Conservation (phyloP, 2,113 vertebrate species). For the Anolis sagrei region DNA sequence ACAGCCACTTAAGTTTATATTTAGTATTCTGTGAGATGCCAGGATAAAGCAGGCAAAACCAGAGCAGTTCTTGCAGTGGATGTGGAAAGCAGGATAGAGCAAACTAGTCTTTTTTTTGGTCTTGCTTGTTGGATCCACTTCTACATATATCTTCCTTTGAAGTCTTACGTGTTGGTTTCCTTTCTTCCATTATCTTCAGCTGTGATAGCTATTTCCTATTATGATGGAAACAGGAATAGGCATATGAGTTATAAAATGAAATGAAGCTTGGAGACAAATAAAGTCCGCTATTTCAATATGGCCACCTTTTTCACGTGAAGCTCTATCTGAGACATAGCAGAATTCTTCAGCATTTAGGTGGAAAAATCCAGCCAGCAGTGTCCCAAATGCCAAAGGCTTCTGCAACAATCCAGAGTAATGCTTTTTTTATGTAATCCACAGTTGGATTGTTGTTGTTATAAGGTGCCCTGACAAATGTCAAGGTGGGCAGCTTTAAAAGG, state of each 20-base stretch:
- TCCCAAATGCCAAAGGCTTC: neutral
- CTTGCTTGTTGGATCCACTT: neutral
- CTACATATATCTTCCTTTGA: neutral
- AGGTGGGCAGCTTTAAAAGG: neutral
- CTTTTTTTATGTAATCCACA: neutral
- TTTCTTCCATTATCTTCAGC: constrained; percentile 7
- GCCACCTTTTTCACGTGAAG: neutral
- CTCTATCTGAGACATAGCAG: neutral
- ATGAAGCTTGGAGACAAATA: neutral
- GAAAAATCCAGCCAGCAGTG: neutral
- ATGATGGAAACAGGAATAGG: constrained; percentile 12
- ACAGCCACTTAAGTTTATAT: neutral
- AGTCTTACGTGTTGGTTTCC: neutral
- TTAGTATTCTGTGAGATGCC: neutral
- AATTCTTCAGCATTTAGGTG: fast-evolving
- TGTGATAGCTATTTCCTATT: constrained; percentile 16
- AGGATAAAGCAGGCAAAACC: neutral
- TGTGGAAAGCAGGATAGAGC: neutral
- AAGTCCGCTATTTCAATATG: neutral
- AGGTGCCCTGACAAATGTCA: neutral
- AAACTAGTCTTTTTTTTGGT: constrained; percentile 20
- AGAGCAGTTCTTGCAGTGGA: neutral
- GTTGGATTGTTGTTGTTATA: neutral
- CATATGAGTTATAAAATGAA: neutral
- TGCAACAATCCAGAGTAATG: neutral